A percentile compares a stretch with the other conserved stretches of the same genome.
These are phyloP conservation scores for Lydus trimaculatus DNA, from an alignment of 2,888 invertebrate species.

Conservation along the genomic window DNA sequence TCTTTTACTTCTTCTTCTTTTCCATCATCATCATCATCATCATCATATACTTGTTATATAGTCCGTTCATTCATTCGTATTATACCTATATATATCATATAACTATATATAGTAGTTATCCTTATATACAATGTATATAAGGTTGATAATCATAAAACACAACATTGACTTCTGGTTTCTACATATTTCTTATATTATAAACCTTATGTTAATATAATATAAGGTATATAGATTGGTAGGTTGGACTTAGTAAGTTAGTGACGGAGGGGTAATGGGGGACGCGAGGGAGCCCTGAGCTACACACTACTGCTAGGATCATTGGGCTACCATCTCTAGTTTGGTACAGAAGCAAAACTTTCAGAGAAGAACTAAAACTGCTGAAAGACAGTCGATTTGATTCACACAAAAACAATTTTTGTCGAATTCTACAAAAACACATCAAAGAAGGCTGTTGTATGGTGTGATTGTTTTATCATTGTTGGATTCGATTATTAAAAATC, in stretches of 20 bases:
- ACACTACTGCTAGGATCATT: conserved; percentile 61
- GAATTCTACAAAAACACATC: too few relatives aligned
- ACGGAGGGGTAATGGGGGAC: conserved; percentile 50
- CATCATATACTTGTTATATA: not conserved
- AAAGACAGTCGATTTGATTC: conserved; percentile 30
- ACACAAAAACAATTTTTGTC: too few relatives aligned
- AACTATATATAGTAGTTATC: conserved; percentile 10
- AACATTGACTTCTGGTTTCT: conserved; percentile 54
- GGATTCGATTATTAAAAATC: too few relatives aligned
- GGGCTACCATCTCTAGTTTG: conserved; percentile 61
- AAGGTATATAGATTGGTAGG: conserved; percentile 54
- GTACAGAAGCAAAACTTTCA: conserved; percentile 58
- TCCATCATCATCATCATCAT: conserved; percentile 11
- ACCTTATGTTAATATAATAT: conserved; percentile 50
- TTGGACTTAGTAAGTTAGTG: conserved; percentile 49
- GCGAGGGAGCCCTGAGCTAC: conserved; percentile 56
- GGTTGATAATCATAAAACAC: conserved; percentile 42
- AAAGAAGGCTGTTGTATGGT: not conserved
- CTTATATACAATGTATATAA: conserved; percentile 35
- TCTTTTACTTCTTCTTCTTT: not conserved
- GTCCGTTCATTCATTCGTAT: not conserved
- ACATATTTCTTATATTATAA: conserved; percentile 46
- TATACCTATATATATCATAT: not conserved
- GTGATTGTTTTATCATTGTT: too few relatives aligned
- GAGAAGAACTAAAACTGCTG: conserved; percentile 40